phyloP scores from a whole-genome alignment of 2,797 vertebrate species.

The Capromys pilorides region DNA sequence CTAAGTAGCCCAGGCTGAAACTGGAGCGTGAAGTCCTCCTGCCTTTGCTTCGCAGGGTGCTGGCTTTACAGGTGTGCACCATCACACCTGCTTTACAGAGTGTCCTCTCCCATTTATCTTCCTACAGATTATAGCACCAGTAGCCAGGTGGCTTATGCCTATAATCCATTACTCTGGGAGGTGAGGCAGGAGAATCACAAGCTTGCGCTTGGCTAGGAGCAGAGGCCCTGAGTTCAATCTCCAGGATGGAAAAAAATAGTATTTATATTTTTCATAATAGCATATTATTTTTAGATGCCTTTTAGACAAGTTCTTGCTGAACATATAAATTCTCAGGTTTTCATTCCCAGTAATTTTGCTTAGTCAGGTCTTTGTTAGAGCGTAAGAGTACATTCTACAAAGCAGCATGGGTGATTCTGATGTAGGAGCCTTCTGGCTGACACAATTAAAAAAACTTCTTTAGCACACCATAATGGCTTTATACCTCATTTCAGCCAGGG shows the following conservation, averaged over 20 bases:
- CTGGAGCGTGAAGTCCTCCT: background rate
- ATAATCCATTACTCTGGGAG: background rate
- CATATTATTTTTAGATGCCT: background rate
- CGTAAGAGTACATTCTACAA: background rate
- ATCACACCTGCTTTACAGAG: background rate
- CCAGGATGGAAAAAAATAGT: background rate
- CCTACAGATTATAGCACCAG: background rate
- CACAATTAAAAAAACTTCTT: background rate
- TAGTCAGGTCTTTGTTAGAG: background rate
- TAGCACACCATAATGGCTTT: background rate
- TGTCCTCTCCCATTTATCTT: background rate
- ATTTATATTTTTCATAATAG: background rate
- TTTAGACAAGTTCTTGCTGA: background rate
- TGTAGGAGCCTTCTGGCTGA: background rate
- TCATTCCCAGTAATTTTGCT: background rate
- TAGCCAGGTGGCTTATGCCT: background rate
- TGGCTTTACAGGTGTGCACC: background rate
- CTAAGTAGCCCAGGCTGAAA: background rate
- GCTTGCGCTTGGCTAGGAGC: background rate
- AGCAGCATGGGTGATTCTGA: background rate
- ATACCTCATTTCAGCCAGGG: background rate
- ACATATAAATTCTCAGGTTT: background rate
- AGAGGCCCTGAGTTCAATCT: background rate
- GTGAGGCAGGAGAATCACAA: background rate
- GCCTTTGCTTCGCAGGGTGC: background rate